Base-by-base conservation (phyloP, 2,113 vertebrate genomes). In the Glareola pratincola region DNA sequence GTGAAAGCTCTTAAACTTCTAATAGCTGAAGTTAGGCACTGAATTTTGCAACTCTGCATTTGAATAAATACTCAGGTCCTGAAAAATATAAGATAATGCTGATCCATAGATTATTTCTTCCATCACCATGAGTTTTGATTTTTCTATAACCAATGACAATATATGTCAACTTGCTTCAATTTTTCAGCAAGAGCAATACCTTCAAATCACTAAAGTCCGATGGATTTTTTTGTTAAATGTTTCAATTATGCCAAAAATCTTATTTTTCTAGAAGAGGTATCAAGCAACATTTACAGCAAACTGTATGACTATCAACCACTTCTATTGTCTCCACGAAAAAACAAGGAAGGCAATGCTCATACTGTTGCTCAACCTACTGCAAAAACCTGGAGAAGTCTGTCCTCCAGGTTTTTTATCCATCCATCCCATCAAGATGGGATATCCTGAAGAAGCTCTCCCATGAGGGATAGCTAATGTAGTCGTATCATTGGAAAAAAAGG, bases 1-100 rank as follows among this genome's bases (percentile, higher is more conserved):
- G 24, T 62, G 50, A 76, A 96, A 96, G 91, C 22, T 64, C 84
- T 86, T 77, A 53, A 77, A 84, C 10, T 85, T 92, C 84, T 90
- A 69, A 82, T 34, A 90, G 63, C 22, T 92, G 75, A 95, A 92
- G 9, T 88, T 50, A 90, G 63, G 50, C 41, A 83, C 17, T 53
- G 59, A 95, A 88, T 90, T 39, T 20, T 94, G 72, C 82, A 94
- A 90, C 41, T 90, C 68, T 77, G 59, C 67, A 74, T 62, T 88
- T 57, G 43, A 95, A 85, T 71, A 94, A 89, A 91, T 79, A 82
- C 43, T 72, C 51, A 39, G 6, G 15, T 73, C 47, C 57, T 80
- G 53, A 83, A 92, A 84, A 90, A 78, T 47, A 24, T 7, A 86
- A 59, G 34, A 63, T 76, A 83, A 88, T 83, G 59, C 72, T 96